Base-by-base conservation (phyloP, 2,797 vertebrate genomes). In the Eidolon dupreanum region DNA sequence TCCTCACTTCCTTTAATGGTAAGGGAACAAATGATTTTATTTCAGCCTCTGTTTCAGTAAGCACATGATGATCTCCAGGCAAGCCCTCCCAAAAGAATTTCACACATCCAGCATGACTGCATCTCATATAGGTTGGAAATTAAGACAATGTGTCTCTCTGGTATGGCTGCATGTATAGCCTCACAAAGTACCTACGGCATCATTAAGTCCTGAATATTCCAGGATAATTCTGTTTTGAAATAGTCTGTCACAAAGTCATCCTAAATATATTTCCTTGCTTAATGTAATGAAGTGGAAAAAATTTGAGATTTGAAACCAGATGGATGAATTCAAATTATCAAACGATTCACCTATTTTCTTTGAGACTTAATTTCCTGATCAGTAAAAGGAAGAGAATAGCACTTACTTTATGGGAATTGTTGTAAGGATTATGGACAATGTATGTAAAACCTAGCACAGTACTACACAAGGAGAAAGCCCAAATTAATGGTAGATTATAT, bases 281-380 rank as follows among this genome's bases (percentile, higher is more conserved):
- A 68, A 11, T 41, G 13, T 77, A 77, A 63, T 78, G 24, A 89
- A 8, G 28, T 73, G 15, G 33, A 11, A 7, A 61, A 17, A 59
- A 93, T 66, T 5, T 75, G n/a, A 93, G 31, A 22, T 79, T 66
- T 74, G 11, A 95, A 94, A 82, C 36, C 5, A 79, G 26, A 22
- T 43, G 7, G 11, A n/a, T 93, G 31, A 70, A 28, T 93, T 89
- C 83, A 74, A 51, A 66, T 85, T 49, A 94, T 82, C 63, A 84
- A 46, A 77, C 8, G 46, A 59, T 79, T 83, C 33, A 49, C 5
- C 24, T 92, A 1, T 81, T 13, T 26, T 88, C 13, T 90, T 66
- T 88, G 59, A 95, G 53, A 49, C 61, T 51, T 86, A 63, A 79
- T 19, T 53, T 92, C 24, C 28, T 61, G 8, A 1, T 65, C 4